A percentile compares a stretch with the other conserved stretches of the same genome.
These are phyloP conservation scores for Diadumene lineata DNA, from an alignment of 92 coral and sea anemone genomes.

Conservation along the genomic window DNA sequence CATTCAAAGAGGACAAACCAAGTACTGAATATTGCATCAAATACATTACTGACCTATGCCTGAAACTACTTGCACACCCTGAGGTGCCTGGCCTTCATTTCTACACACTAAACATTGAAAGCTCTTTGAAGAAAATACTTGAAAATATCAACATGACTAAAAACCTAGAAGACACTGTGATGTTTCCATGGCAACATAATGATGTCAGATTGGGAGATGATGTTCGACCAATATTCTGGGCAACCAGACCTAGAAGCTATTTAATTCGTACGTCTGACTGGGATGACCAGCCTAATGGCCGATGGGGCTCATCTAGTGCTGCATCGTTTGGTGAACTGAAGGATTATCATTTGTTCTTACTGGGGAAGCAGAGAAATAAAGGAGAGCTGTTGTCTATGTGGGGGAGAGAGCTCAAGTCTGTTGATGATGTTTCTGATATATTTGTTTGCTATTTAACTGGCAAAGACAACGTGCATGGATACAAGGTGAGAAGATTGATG, in stretches of 20 bases:
- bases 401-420: constrained; percentile 66
- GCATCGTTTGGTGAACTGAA: constrained; percentile 85
- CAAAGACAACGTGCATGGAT: constrained; percentile 63
- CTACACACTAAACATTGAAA: constrained; percentile 76
- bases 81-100: constrained; percentile 74
- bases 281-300: constrained; percentile 84
- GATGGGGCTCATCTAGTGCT: constrained; percentile 83
- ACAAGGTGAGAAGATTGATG: constrained; percentile 41
- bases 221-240: constrained; percentile 91
- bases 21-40: constrained; percentile 66
- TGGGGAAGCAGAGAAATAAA: constrained; percentile 47
- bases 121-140: constrained; percentile 46
- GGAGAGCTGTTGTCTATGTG: constrained; percentile 73
- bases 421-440: constrained; percentile 60
- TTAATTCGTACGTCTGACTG: constrained; percentile 81
- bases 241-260: constrained; percentile 81
- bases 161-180: constrained; percentile 29
- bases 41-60: constrained; percentile 67
- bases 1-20: constrained; percentile 64
- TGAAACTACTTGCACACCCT: constrained; percentile 56
- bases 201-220: constrained; percentile 64
- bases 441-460: constrained; percentile 84
- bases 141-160: constrained; percentile 43
- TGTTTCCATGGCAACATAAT: constrained; percentile 64
- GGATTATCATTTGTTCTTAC: constrained; percentile 72